phyloP scores from a whole-genome alignment of 1,140 invertebrate species.

The Leptinotarsa texana region DNA sequence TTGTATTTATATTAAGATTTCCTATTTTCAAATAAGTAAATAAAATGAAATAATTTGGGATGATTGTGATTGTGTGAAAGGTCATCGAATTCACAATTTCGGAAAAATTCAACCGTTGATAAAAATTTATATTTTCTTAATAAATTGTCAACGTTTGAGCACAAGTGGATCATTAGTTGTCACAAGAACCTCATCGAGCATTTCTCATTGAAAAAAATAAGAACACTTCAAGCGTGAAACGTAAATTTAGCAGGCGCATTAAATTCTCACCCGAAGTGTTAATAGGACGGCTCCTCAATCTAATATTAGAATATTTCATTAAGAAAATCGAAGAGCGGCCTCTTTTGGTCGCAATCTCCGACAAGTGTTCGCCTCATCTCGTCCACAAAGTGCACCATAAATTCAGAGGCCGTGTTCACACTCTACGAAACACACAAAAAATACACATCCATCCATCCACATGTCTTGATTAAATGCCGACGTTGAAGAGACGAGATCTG shows the following conservation, averaged over 20 bases:
- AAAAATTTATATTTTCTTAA: no score
- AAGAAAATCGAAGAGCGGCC: conserved; percentile 29
- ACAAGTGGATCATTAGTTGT: neutral
- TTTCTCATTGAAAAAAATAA: neutral
- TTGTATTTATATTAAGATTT: no score
- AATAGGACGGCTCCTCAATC: conserved; percentile 32
- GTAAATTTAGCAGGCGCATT: neutral
- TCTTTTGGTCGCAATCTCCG: conserved; percentile 27
- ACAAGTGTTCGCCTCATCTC: conserved; percentile 33
- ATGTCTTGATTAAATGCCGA: conserved; percentile 22
- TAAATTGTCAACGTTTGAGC: neutral
- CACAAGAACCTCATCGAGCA: neutral
- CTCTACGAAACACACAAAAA: conserved; percentile 26
- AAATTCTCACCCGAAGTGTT: conserved; percentile 29
- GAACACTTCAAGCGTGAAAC: neutral
- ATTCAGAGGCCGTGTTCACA: conserved; percentile 36
- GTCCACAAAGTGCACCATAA: conserved; percentile 35
- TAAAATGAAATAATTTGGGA: no score
- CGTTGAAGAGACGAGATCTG: conserved; percentile 12
- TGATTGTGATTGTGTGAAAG: no score
- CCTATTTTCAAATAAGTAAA: no score
- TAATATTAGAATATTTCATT: conserved; percentile 40
- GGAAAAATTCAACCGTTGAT: no score
- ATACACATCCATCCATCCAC: conserved; percentile 16
- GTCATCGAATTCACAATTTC: no score